Base-by-base conservation (phyloP, 92 coral and sea anemone genomes). In the Heteractis magnifica region DNA sequence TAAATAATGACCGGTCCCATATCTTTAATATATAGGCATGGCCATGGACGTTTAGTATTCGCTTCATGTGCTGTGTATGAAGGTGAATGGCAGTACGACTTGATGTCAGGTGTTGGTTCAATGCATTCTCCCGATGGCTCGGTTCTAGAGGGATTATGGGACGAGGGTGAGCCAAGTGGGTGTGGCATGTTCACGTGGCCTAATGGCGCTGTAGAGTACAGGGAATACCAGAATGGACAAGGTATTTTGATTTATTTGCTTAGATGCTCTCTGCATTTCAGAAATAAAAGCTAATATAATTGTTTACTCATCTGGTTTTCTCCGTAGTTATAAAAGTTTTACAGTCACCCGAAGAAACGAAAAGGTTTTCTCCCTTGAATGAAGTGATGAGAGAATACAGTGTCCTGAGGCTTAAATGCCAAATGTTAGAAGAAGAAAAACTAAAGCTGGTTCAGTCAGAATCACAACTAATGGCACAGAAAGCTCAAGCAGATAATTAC, bases 141-240 rank as follows among this genome's bases (percentile, higher is more conserved):
- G 73, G 72, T 87, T 21, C 87, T 86, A 65, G 91, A 93, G 64
- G 98, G 98, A 52, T 79, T 78, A 12, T 94, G 95, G 98, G 83
- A 82, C 65, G 93, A 89, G 50, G 79, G 88, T n/a, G 78, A 82
- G 48, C 89, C 86, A 56, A 75, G 89, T 44, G 98, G 98, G 64
- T 89, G 93, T 62, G 77, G 90, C 65, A 83, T 90, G 73, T 94
- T 89, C 84, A 91, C 94, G 85, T 93, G 97, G 94, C 97, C 94
- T 23, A 85, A 91, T 55, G 97, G 97, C 56, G 80, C 53, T 15
- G 75, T 70, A 26, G 97, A 91, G 88, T 91, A 87, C 83, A 92
- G 94, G 4, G 92, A 93, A 65, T 93, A 89, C 82, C 79, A 73
- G 15, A 50, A 53, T 4, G 86, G 88, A 16, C 65, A 82, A 86